These are phyloP conservation scores for Mesoclemmys tuberculata DNA, from an alignment of 2,113 vertebrate species.

Conservation along the genomic window DNA sequence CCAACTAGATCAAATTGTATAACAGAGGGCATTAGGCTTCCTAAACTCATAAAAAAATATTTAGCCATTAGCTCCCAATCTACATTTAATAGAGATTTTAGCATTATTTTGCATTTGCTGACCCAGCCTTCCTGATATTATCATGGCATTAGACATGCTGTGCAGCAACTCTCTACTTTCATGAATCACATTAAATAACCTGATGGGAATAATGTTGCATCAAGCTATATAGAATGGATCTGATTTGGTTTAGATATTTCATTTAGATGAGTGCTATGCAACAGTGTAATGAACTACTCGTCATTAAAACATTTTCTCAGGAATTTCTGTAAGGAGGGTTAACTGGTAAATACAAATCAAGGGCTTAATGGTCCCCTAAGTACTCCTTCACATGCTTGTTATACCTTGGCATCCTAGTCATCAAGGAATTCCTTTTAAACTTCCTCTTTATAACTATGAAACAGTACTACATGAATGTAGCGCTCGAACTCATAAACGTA, in stretches of 20 bases:
- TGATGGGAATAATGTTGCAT: background rate
- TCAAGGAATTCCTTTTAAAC: background rate
- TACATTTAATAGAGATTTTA: background rate
- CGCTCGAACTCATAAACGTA: background rate
- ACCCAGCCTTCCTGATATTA: background rate
- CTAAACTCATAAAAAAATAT: background rate
- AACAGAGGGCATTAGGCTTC: background rate
- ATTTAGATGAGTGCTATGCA: background rate
- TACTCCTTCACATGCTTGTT: background rate
- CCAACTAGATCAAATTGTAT: background rate
- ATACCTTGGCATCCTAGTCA: background rate
- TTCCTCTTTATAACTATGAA: background rate
- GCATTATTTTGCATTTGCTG: background rate
- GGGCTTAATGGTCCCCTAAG: background rate
- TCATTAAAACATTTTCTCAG: background rate
- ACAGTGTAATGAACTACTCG: background rate
- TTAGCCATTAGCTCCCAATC: background rate
- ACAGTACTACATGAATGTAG: background rate
- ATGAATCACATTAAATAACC: background rate
- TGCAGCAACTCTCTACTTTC: background rate
- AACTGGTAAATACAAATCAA: background rate
- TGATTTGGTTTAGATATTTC: background rate
- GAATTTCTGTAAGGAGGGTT: background rate
- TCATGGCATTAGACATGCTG: background rate
- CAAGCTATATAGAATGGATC: background rate